Evolutionary conservation across 1,140 invertebrate genomes (phyloP).

Genomic region (Neodiprion fabricii): DNA sequence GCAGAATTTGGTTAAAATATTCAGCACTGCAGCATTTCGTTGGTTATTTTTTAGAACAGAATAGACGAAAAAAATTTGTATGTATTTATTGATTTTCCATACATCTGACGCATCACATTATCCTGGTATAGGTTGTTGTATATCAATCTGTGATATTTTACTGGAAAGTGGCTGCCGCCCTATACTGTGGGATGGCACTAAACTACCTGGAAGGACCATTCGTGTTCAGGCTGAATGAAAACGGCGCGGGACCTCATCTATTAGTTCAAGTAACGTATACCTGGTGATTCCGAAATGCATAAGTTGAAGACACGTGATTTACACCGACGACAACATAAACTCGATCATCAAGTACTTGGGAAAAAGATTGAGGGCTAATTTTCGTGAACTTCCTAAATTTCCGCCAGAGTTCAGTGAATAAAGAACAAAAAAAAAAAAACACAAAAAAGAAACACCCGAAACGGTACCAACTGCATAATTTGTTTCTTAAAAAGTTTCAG

Average conservation of each 20-base stretch:
- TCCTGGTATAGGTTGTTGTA: background rate
- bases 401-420: background rate
- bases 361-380: too few relatives aligned
- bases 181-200: conserved; percentile 39
- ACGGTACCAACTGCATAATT: too few relatives aligned
- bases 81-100: background rate
- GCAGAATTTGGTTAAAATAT: too few relatives aligned
- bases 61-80: background rate
- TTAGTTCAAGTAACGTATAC: conserved; percentile 68
- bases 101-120: background rate
- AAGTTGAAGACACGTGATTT: too few relatives aligned
- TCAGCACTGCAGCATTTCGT: background rate
- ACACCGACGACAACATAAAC: too few relatives aligned
- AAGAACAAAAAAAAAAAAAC: background rate
- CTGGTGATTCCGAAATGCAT: background rate
- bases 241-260: conserved; percentile 76
- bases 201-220: conserved; percentile 68
- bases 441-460: too few relatives aligned
- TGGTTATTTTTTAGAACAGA: background rate
- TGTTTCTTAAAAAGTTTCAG: too few relatives aligned
- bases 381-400: background rate
- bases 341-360: too few relatives aligned
- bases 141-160: conserved; percentile 1
- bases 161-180: background rate
- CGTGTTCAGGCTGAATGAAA: conserved; percentile 77